These are phyloP conservation scores for Craniophora ligustri DNA, from an alignment of 2,888 invertebrate genomes.

Conservation along the genomic window DNA sequence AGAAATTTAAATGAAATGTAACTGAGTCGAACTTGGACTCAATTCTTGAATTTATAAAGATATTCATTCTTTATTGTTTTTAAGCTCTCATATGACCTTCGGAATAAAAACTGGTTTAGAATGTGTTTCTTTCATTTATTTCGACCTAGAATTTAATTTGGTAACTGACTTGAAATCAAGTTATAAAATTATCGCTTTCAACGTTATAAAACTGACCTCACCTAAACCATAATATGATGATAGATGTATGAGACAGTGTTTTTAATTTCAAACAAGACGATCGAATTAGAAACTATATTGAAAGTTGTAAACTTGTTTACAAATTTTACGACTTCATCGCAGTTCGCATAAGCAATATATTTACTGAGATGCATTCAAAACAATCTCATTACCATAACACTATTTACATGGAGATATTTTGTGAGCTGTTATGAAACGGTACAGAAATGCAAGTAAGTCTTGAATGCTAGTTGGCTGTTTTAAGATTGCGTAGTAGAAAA, in stretches of 20 bases:
- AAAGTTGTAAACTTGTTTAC: conserved; percentile 9
- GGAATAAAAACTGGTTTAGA: conserved; percentile 33
- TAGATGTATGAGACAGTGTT: neutral
- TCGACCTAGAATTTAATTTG: conserved; percentile 28
- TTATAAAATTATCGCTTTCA: neutral
- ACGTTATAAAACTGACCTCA: conserved; percentile 5
- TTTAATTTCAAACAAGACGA: neutral
- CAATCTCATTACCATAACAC: conserved; percentile 24
- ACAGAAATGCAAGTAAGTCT: conserved; percentile 10
- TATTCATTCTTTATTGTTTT: neutral
- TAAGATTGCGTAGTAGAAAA: conserved; percentile 43
- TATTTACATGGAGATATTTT: conserved; percentile 7
- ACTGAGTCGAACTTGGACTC: neutral
- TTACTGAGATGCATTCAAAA: conserved; percentile 28
- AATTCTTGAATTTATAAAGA: neutral
- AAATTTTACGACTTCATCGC: conserved; percentile 28
- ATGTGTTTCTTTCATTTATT: conserved; percentile 18
- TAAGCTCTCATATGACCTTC: conserved; percentile 27
- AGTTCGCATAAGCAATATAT: conserved; percentile 29
- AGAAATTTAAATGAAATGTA: neutral
- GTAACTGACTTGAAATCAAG: neutral
- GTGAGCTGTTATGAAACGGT: conserved; percentile 34
- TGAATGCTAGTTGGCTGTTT: conserved; percentile 34
- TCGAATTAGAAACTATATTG: conserved; percentile 11
- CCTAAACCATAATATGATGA: neutral